A percentile compares a stretch with the other conserved stretches of the same genome.
phyloP scores from a whole-genome alignment of 37 sponge, comb jelly and placozoan genomes.

The Halisarca cf. caerulea region DNA sequence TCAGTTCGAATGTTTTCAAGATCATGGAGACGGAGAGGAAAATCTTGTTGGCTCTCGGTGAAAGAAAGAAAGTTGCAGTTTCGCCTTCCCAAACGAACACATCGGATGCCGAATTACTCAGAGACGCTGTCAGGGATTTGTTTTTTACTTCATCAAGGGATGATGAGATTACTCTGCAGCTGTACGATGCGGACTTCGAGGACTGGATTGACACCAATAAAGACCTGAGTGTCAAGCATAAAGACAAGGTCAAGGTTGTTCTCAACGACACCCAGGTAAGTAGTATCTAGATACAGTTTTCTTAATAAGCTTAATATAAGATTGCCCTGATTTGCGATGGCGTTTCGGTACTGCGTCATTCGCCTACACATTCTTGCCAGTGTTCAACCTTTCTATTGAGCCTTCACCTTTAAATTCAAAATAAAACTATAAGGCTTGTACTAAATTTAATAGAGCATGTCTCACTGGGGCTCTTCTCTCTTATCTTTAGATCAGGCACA shows the following conservation, averaged over 20 bases:
- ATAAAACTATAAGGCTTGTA: too few relatives aligned
- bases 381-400: too few relatives aligned
- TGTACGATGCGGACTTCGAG: not conserved
- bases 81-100: not conserved
- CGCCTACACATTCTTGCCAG: too few relatives aligned
- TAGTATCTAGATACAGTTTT: too few relatives aligned
- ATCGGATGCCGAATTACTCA: not conserved
- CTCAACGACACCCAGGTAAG: not conserved
- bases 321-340: too few relatives aligned
- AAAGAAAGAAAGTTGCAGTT: not conserved
- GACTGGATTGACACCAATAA: not conserved
- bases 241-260: not conserved
- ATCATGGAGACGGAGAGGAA: not conserved
- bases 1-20: too few relatives aligned
- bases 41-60: not conserved
- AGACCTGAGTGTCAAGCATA: not conserved
- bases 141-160: not conserved
- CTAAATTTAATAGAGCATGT: too few relatives aligned
- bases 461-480: too few relatives aligned
- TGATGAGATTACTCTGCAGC: not conserved
- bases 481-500: too few relatives aligned
- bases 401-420: too few relatives aligned
- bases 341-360: too few relatives aligned
- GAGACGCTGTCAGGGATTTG: not conserved
- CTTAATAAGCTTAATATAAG: too few relatives aligned